Evolutionary conservation across 2,797 vertebrate genomes (phyloP).

Genomic region (Anas acuta): DNA sequence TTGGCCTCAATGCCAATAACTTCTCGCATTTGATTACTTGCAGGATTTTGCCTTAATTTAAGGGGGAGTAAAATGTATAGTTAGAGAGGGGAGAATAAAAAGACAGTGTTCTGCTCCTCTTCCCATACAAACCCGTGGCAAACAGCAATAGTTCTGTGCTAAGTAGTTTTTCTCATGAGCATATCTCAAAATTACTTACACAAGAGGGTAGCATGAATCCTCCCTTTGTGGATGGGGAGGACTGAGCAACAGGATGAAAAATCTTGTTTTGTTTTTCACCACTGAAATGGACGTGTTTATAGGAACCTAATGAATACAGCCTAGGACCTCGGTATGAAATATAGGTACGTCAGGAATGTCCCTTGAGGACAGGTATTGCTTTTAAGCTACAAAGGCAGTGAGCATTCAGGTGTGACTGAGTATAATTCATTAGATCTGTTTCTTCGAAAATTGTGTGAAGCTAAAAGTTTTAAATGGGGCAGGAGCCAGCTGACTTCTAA

Average conservation of each 20-base stretch:
- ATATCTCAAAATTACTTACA: background rate
- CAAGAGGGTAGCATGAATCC: background rate
- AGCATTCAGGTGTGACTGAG: slow-evolving; percentile 2
- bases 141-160: background rate
- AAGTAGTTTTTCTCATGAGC: background rate
- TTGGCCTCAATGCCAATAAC: background rate
- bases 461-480: background rate
- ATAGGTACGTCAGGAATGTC: background rate
- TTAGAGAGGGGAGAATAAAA: background rate
- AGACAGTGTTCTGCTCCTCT: background rate
- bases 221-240: background rate
- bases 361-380: slow-evolving; percentile 19
- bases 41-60: background rate
- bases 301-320: slow-evolving; percentile 11
- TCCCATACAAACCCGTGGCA: background rate
- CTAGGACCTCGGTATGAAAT: background rate
- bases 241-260: background rate
- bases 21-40: background rate
- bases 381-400: background rate
- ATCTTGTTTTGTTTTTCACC: background rate
- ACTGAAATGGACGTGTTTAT: background rate
- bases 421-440: slow-evolving; percentile 14
- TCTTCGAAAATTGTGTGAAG: slow-evolving; percentile 18
- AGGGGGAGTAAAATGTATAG: background rate
- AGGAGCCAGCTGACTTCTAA: background rate